Percentiles rank a stretch among this genome's conserved stretches.
Evolutionary conservation across 2,797 vertebrate genomes (phyloP).

Genomic region (Enteromius thamalakanensis): DNA sequence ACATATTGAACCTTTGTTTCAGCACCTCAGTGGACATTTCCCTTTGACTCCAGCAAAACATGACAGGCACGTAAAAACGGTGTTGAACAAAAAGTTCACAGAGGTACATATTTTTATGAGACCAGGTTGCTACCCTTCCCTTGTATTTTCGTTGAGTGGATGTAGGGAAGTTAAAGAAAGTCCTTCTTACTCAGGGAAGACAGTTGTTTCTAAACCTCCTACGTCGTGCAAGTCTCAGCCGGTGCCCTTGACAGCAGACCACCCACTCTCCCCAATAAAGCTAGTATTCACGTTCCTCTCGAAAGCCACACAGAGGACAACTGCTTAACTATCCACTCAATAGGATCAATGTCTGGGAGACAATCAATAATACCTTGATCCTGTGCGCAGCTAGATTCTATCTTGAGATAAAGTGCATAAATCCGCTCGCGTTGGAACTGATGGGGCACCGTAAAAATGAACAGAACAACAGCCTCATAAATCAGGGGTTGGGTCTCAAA

Average conservation of each 20-base stretch:
- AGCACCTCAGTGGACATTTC: too few relatives aligned
- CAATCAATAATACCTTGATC: constrained; percentile 75
- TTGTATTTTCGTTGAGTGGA: background rate
- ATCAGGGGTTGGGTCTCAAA: constrained; percentile 39
- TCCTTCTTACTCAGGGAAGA: background rate
- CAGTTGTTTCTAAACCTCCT: constrained; percentile 3
- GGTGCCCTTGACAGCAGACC: constrained; percentile 33
- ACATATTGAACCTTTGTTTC: too few relatives aligned
- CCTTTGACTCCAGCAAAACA: too few relatives aligned
- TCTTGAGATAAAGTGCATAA: constrained; percentile 63
- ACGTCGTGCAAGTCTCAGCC: constrained; percentile 27
- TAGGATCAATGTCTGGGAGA: constrained; percentile 71
- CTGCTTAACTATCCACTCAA: constrained; percentile 75
- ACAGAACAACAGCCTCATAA: constrained; percentile 57
- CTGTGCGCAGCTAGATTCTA: constrained; percentile 69
- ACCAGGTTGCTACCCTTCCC: background rate
- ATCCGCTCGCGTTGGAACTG: constrained; percentile 60
- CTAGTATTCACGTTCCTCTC: constrained; percentile 24
- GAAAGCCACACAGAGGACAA: constrained; percentile 67
- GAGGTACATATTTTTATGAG: too few relatives aligned
- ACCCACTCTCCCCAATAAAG: constrained; percentile 38
- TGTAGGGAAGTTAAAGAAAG: background rate
- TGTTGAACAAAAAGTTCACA: too few relatives aligned
- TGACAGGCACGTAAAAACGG: too few relatives aligned
- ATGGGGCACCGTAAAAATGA: constrained; percentile 58